Conservation (phyloP, 2,888 invertebrate genomes). For the Heliconius aoede region DNA sequence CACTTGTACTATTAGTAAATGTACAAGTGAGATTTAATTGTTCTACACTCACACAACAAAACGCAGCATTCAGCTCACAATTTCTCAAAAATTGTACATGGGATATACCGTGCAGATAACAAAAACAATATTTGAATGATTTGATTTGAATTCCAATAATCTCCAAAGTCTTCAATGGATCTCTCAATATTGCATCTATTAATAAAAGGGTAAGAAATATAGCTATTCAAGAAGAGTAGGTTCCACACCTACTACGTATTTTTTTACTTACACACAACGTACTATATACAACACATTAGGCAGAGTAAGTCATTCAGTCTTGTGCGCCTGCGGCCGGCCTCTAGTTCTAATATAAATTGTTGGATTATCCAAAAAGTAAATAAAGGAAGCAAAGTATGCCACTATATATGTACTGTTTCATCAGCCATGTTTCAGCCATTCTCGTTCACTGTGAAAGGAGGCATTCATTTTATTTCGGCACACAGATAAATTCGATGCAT, state of each 20-base stretch:
- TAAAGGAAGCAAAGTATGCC: slow-evolving; percentile 5
- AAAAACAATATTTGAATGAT: not conserved
- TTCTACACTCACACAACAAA: not conserved
- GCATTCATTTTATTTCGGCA: slow-evolving; percentile 43
- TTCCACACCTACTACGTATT: no score
- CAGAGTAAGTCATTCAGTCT: no score
- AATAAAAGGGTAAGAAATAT: no score
- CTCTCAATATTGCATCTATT: no score
- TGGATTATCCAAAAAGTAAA: not conserved
- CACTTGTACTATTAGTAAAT: not conserved
- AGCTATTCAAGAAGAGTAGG: no score
- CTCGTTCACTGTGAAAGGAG: slow-evolving; percentile 34
- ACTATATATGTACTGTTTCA: slow-evolving; percentile 35
- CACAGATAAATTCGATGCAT: slow-evolving; percentile 49
- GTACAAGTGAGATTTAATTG: no score
- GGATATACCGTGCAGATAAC: not conserved
- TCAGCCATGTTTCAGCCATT: slow-evolving; percentile 36
- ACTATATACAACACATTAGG: no score
- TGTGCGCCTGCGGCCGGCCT: no score
- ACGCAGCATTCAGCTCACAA: not conserved
- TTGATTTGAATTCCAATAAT: no score
- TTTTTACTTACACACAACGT: no score
- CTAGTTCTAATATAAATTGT: not conserved
- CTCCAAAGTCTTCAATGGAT: no score
- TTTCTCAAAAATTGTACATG: not conserved